phyloP scores from a whole-genome alignment of 2,888 invertebrate species.

The Limnephilus lunatus region DNA sequence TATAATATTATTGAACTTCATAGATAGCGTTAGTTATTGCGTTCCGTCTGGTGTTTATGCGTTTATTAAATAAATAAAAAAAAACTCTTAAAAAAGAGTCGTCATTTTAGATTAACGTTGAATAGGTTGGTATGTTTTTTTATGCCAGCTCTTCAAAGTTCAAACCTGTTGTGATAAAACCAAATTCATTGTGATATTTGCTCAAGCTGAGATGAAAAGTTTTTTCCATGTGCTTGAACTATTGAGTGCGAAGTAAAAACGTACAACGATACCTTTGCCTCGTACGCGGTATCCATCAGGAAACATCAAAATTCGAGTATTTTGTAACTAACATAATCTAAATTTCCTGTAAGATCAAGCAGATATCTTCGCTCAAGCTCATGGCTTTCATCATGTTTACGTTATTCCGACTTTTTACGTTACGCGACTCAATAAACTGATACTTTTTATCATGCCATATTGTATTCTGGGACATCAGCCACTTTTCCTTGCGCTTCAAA shows the following conservation, averaged over 20 bases:
- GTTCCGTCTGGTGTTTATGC: slow-evolving; percentile 11
- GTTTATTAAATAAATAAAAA: background rate
- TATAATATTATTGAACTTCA: slow-evolving; percentile 38
- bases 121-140: background rate
- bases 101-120: background rate
- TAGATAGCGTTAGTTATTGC: slow-evolving; percentile 24
- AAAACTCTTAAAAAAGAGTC: background rate
- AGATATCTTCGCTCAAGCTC: too few species aligned
- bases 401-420: too few species aligned
- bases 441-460: too few species aligned
- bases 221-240: background rate
- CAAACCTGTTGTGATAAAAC: background rate
- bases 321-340: background rate
- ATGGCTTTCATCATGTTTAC: too few species aligned
- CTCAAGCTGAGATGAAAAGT: background rate
- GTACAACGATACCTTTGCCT: background rate
- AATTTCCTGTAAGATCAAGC: background rate
- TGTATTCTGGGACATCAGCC: too few species aligned
- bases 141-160: background rate
- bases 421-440: too few species aligned
- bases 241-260: background rate
- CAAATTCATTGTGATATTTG: background rate
- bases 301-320: background rate
- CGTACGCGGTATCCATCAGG: background rate
- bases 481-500: too few species aligned